Base-by-base conservation (phyloP, 2,888 invertebrate species). In the Argynnis bischoffii region DNA sequence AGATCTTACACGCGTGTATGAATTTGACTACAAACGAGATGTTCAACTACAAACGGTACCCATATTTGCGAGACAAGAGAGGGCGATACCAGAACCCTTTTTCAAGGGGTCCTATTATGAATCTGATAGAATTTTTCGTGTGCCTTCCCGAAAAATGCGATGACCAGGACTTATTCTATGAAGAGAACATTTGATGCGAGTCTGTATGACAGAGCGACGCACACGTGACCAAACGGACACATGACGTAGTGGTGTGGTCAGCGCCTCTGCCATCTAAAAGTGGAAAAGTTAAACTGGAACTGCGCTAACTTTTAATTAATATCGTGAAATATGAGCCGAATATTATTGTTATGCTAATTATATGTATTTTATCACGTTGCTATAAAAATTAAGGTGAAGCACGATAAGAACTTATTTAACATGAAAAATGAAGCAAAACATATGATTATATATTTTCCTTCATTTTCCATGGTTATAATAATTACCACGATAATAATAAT, bases 11-110 rank as follows among this genome's bases (percentile, higher is more conserved):
- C 84, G 98, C 97, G 14, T 96, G 97, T 82, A 97, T 97, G 96
- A 98, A 98, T 90, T 89, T 98, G 69, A 98, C 98, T 8, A 98
- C 98, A 56, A 98, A 98, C 85, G 98, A 98, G 90, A 97, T 98
- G 96, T 97, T 98, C 84, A 98, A 98, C 90, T 97, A 97, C 85
- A 97, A 97, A 83, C 94, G 98, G 63, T 98, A 98, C 85, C 96
- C 97, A 0, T 98, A 98, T 84, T 87, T 98, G 72, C 94, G 98
- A 65, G 98, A 98, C 84, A 97, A 97, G 81, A 94, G 96, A 69
- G 98, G 98, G 2, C 95, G 96, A 72, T 98, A 97, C 84, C 95
- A 96, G 81, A 98, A 98, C 90, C 98, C 98, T 0, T 98, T 97
- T 83, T 97, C 98, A n/a, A 94, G 97, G 70, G 98, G 98, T 0